These are phyloP conservation scores for Rhadinocentrus ornatus DNA, from an alignment of 2,797 vertebrate species.

Conservation along the genomic window DNA sequence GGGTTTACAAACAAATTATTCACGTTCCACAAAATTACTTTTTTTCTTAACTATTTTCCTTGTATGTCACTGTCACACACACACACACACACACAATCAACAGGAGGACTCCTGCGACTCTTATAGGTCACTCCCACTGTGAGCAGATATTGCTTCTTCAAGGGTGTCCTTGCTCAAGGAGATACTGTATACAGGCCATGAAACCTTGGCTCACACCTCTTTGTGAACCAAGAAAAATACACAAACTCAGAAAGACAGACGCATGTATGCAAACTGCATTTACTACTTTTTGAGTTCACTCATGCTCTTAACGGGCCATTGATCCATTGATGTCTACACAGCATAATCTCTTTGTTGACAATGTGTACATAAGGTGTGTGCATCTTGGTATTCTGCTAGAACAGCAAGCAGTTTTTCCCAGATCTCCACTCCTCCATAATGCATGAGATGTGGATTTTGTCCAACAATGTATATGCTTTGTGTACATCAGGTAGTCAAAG, in stretches of 20 bases:
- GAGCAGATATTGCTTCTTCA: slow-evolving; percentile 74
- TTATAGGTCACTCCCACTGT: slow-evolving; percentile 69
- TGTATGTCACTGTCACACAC: slow-evolving; percentile 18
- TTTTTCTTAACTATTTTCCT: slow-evolving; percentile 1
- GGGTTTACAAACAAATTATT: slow-evolving; percentile 4
- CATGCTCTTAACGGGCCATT: slow-evolving; percentile 12
- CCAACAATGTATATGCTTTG: slow-evolving; percentile 22
- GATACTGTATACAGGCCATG: slow-evolving; percentile 47
- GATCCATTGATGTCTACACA: slow-evolving; percentile 48
- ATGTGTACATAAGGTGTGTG: slow-evolving; percentile 42
- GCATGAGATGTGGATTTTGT: slow-evolving; percentile 52
- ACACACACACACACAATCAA: not conserved
- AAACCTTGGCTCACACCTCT: slow-evolving; percentile 43
- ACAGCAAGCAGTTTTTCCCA: slow-evolving; percentile 51
- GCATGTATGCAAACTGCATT: slow-evolving; percentile 16
- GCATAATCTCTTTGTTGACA: slow-evolving; percentile 58
- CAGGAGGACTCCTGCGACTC: slow-evolving; percentile 39
- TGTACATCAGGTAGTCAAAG: slow-evolving; percentile 27
- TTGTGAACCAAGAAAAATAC: slow-evolving; percentile 10
- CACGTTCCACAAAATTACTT: not conserved
- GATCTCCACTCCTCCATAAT: slow-evolving; percentile 56
- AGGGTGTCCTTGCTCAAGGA: slow-evolving; percentile 72
- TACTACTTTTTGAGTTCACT: slow-evolving; percentile 26
- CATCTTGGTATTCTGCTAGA: slow-evolving; percentile 46
- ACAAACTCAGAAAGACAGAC: not conserved